Conservation (phyloP, 2,888 invertebrate genomes). For the Marronus borbonicus region DNA sequence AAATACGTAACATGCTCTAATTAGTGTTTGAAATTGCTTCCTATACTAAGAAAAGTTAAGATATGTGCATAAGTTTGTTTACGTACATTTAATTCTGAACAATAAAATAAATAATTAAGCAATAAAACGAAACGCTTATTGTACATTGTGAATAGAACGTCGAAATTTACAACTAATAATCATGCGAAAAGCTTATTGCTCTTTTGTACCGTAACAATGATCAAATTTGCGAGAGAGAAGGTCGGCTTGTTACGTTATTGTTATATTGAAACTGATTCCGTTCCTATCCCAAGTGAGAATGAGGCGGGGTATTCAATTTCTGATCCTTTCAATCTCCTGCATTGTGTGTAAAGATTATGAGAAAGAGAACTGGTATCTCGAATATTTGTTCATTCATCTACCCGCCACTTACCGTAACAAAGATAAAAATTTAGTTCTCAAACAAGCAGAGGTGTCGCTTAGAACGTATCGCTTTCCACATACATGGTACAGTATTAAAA, state of each 20-base stretch:
- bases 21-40: background rate
- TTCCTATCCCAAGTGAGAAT: background rate
- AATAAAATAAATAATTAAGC: background rate
- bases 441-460: slow-evolving; percentile 6
- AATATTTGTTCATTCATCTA: slow-evolving; percentile 32
- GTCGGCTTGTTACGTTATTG: background rate
- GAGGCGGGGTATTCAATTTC: slow-evolving; percentile 8
- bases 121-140: background rate
- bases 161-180: background rate
- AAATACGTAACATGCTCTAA: slow-evolving; percentile 4
- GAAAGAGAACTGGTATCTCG: slow-evolving; percentile 30
- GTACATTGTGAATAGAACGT: background rate
- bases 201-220: slow-evolving; percentile 5
- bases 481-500: background rate
- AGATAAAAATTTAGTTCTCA: slow-evolving; percentile 27
- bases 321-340: slow-evolving; percentile 9
- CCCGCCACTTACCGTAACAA: slow-evolving; percentile 7
- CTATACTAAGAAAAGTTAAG: background rate
- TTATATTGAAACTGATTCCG: slow-evolving; percentile 6
- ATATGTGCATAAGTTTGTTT: too few species aligned
- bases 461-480: slow-evolving; percentile 1
- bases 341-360: slow-evolving; percentile 10
- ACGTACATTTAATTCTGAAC: background rate
- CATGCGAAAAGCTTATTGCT: slow-evolving; percentile 5
- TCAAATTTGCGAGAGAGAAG: slow-evolving; percentile 6